Evolutionary conservation across 2,888 invertebrate species (phyloP).

Genomic region (Hirtodrosophila alboralis): DNA sequence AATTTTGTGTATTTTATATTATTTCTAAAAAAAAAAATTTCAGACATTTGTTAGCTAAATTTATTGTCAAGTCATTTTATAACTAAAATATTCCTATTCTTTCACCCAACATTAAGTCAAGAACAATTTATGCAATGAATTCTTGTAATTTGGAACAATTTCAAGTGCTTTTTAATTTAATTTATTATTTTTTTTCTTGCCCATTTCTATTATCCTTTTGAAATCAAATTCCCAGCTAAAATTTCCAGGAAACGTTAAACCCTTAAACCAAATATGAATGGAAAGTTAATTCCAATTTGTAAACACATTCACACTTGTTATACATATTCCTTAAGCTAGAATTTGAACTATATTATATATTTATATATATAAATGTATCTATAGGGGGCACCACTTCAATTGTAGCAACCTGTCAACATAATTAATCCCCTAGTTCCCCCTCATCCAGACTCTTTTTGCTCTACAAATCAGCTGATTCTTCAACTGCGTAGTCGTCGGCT

Average conservation of each 20-base stretch:
- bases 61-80: too few species aligned
- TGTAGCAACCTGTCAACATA: conserved; percentile 73
- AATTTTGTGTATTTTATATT: too few species aligned
- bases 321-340: conserved; percentile 41
- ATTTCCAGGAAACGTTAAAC: conserved; percentile 39
- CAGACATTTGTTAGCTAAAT: too few species aligned
- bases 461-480: conserved; percentile 71
- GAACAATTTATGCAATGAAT: too few species aligned
- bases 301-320: conserved; percentile 30
- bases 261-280: conserved; percentile 21
- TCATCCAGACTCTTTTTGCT: neutral
- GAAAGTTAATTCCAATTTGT: conserved; percentile 48
- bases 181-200: too few species aligned
- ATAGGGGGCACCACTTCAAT: conserved; percentile 43
- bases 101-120: too few species aligned
- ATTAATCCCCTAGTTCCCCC: conserved; percentile 62
- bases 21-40: too few species aligned
- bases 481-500: conserved; percentile 45
- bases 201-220: conserved; percentile 20
- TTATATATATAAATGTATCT: too few species aligned
- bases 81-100: too few species aligned
- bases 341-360: neutral
- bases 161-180: too few species aligned
- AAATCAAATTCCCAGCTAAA: conserved; percentile 13
- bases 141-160: too few species aligned